phyloP scores from a whole-genome alignment of 2,888 invertebrate genomes.

The Drosophila siamana region DNA sequence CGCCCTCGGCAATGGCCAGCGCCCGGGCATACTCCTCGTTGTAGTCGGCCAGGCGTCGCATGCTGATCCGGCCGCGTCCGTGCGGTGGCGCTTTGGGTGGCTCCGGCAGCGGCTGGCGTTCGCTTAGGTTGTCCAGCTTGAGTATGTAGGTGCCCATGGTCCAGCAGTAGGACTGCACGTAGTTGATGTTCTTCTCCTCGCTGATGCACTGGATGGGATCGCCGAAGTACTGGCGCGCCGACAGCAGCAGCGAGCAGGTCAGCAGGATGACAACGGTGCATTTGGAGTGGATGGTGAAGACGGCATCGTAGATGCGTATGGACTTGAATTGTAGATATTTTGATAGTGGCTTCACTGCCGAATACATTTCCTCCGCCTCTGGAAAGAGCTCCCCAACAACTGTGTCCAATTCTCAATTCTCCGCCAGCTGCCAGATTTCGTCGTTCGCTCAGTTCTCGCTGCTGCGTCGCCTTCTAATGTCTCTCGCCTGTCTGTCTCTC shows the following conservation, averaged over 20 bases:
- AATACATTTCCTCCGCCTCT: conserved; percentile 86
- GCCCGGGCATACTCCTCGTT: conserved; percentile 64
- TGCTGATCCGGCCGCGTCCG: conserved; percentile 8
- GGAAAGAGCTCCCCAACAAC: conserved; percentile 63
- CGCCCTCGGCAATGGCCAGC: conserved; percentile 73
- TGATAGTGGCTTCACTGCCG: conserved; percentile 88
- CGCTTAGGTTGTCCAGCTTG: conserved; percentile 38
- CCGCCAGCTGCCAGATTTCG: conserved; percentile 1
- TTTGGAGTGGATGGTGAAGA: conserved; percentile 91
- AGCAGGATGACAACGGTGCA: conserved; percentile 90
- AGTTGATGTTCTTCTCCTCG: conserved; percentile 87
- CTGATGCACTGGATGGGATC: conserved; percentile 93
- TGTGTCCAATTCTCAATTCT: conserved; percentile 58
- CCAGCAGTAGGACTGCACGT: conserved; percentile 92
- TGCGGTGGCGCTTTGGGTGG: not conserved
- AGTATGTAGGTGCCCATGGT: conserved; percentile 90
- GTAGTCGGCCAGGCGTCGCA: conserved; percentile 39
- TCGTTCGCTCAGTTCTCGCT: not conserved
- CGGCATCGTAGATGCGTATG: conserved; percentile 90
- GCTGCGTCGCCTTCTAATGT: too few relatives aligned
- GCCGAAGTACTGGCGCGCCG: conserved; percentile 93
- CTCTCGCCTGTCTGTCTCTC: not conserved
- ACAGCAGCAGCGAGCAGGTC: conserved; percentile 90
- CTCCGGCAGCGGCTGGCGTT: not conserved
- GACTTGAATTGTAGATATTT: conserved; percentile 88